These are phyloP conservation scores for Tragelaphus oryx DNA, from an alignment of 2,797 vertebrate genomes.

Conservation along the genomic window DNA sequence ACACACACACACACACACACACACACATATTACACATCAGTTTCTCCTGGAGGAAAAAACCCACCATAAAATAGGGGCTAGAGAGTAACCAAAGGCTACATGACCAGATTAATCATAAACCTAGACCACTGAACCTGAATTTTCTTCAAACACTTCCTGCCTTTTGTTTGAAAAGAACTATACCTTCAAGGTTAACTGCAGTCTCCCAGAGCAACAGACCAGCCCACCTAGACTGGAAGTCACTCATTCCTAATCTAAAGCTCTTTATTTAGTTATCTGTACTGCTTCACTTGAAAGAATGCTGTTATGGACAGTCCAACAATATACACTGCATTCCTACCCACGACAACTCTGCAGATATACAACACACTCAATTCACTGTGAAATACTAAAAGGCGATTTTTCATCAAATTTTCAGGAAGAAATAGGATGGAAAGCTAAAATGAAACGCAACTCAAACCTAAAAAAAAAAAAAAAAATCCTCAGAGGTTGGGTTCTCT, in stretches of 20 bases:
- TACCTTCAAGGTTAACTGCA: constrained; percentile 68
- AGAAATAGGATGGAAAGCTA: not conserved
- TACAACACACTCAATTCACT: constrained; percentile 45
- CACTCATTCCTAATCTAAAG: not conserved
- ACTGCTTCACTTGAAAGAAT: not conserved
- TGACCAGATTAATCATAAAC: constrained; percentile 71
- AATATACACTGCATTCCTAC: constrained; percentile 40
- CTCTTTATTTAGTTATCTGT: not conserved
- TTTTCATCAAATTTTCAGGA: constrained; percentile 38
- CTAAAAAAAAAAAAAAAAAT: not conserved
- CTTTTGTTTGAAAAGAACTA: constrained; percentile 64
- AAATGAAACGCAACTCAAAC: constrained; percentile 1
- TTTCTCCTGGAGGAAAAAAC: not conserved
- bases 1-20: no score
- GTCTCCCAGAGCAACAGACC: constrained; percentile 36
- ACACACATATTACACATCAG: no score
- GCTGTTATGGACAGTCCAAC: constrained; percentile 22
- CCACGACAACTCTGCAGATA: constrained; percentile 18
- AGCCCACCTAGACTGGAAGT: constrained; percentile 14
- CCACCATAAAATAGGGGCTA: not conserved
- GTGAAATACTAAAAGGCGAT: not conserved
- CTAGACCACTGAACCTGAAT: constrained; percentile 38
- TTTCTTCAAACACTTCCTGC: constrained; percentile 64
- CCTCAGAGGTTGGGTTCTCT: not conserved
- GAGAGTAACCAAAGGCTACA: constrained; percentile 23